A percentile compares a stretch with the other conserved stretches of the same genome.
Conservation (phyloP, 2,888 invertebrate genomes). For the Punctoribates punctum region DNA sequence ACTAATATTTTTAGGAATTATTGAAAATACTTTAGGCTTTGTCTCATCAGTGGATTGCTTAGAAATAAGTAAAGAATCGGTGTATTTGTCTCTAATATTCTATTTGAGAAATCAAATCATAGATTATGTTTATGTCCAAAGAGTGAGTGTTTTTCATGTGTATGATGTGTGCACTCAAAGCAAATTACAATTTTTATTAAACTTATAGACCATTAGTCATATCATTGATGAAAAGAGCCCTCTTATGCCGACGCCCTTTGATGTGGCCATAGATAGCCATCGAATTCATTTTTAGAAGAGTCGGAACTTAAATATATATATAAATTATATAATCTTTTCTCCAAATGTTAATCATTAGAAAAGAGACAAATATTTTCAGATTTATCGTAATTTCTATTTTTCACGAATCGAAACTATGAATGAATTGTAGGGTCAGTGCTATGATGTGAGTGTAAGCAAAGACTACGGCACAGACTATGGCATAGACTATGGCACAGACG, state of each 20-base stretch:
- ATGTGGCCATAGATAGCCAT: constrained; percentile 34
- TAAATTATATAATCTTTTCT: constrained; percentile 10
- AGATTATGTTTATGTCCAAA: too few species aligned
- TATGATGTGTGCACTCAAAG: not conserved
- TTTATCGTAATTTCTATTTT: not conserved
- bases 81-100: too few species aligned
- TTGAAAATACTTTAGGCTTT: too few species aligned
- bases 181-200: constrained; percentile 26
- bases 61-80: too few species aligned
- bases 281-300: not conserved
- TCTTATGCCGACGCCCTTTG: constrained; percentile 30
- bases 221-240: not conserved
- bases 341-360: constrained; percentile 23
- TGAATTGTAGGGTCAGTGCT: not conserved
- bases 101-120: too few species aligned
- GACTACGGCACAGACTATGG: not conserved
- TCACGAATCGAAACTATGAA: not conserved
- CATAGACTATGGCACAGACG: not conserved
- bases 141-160: too few species aligned
- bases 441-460: not conserved
- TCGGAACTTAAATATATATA: not conserved
- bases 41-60: too few species aligned
- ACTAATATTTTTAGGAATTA: too few species aligned
- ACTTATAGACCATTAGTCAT: constrained; percentile 30
- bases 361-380: not conserved